Percentiles rank a stretch among this genome's conserved stretches.
Evolutionary conservation across 92 coral and sea anemone genomes (phyloP).

Genomic region (Metridium senile): DNA sequence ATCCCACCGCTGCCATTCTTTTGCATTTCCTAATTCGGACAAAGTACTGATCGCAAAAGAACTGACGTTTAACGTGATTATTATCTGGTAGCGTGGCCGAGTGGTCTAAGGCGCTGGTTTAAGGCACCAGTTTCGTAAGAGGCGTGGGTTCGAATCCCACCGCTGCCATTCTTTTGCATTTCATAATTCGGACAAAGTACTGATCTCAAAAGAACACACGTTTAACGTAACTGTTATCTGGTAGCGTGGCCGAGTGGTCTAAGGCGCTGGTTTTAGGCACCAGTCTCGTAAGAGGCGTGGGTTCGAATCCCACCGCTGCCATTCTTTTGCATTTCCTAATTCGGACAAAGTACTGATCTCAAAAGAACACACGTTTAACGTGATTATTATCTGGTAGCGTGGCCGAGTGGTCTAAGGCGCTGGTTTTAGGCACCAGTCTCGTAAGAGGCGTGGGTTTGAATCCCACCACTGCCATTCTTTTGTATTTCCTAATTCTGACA

Average conservation of each 20-base stretch:
- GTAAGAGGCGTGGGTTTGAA: constrained; percentile 83
- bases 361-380: no score
- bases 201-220: no score
- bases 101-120: constrained; percentile 78
- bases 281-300: constrained; percentile 83
- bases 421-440: constrained; percentile 88
- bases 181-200: no score
- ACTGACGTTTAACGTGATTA: no score
- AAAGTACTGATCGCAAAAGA: no score
- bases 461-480: constrained; percentile 92
- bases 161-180: constrained; percentile 99
- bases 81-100: constrained; percentile 95
- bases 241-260: constrained; percentile 91
- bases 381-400: constrained; percentile 72
- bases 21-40: no score
- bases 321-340: no score
- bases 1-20: constrained; percentile 92
- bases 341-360: no score
- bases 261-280: constrained; percentile 88
- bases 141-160: constrained; percentile 99
- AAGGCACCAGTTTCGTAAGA: constrained; percentile 58
- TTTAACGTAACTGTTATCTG: no score
- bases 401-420: constrained; percentile 90
- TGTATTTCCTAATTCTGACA: no score
- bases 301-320: constrained; percentile 92